Evolutionary conservation across 2,888 invertebrate genomes (phyloP), one percentile per base, ranked within the genome.

Genomic region (Thecophora atra): DNA sequence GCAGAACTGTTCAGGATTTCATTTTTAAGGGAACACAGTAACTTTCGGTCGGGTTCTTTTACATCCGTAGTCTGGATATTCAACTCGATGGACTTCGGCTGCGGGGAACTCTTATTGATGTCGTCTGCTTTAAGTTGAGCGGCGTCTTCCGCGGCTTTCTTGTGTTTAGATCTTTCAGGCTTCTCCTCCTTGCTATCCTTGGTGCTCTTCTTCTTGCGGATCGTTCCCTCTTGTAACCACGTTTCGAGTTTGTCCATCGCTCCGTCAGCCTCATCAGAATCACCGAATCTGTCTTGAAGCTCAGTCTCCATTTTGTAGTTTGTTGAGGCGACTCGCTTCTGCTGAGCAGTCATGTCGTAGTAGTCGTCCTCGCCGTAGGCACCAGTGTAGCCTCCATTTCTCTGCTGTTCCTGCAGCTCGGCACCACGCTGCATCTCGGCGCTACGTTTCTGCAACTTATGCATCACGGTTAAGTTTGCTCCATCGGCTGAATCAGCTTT

Each of bases 391-490:
- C n/a, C n/a, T n/a, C n/a, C n/a, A n/a, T 72, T 77, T 5, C 77
- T 79, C 77, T 78, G 47, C 81, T 78, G 74, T 82, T 81, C 30
- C 77, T 79, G 7, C 76, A 75, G 0, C 76, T 79, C 77, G 78
- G 44, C 11, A 81, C 77, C 73, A 82, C 80, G 37, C 77, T 17
- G 79, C 79, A 6, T 77, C 5, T 8, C 74, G 1, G 70, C 24
- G 4, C 42, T 51, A n/a, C 74, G 74, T 44, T 74, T 73, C 19
- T 60, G 37, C 56, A 63, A 7, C 8, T 54, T 73, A 8, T 69
- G 71, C n/a, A 51, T n/a, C 37, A 8, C 60, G 15, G 63, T 30
- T n/a, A 13, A 17, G 11, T 63, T 70, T 2, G 37, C 60, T 5
- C 26, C 28, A 19, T 51, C 13, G 19, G 7, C 28, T n/a, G 51